Percentiles rank a stretch among this genome's conserved stretches.
Evolutionary conservation across 2,888 invertebrate species (phyloP).

Genomic region (Brenthis hecate): DNA sequence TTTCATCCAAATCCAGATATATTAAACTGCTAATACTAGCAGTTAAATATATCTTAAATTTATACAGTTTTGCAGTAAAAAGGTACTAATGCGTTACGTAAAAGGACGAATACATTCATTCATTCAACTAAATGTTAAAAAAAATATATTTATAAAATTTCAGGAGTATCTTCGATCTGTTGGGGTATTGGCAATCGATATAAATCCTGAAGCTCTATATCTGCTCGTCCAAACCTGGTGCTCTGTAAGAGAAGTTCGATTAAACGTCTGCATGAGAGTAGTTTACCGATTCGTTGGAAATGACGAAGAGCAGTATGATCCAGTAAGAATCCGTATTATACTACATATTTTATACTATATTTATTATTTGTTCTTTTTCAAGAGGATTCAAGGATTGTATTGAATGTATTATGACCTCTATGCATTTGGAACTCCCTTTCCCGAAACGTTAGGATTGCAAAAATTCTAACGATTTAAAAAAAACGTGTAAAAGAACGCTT

Average conservation of each 20-base stretch:
- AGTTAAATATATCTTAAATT: too few species aligned
- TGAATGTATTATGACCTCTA: too few species aligned
- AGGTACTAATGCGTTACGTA: too few species aligned
- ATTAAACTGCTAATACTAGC: slow-evolving; percentile 6
- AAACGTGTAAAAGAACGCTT: too few species aligned
- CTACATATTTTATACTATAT: background rate
- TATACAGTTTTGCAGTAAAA: too few species aligned
- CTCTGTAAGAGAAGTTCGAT: slow-evolving; percentile 48
- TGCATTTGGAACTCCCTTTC: too few species aligned
- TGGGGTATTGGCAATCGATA: slow-evolving; percentile 54
- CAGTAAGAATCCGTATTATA: slow-evolving; percentile 50
- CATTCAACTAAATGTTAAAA: too few species aligned
- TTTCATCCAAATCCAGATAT: background rate
- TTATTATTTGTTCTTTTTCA: too few species aligned
- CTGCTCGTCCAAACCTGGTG: slow-evolving; percentile 55
- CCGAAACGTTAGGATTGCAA: too few species aligned
- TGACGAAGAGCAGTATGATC: slow-evolving; percentile 68
- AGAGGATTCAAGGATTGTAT: too few species aligned
- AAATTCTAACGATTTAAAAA: too few species aligned
- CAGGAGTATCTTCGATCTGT: slow-evolving; percentile 55
- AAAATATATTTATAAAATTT: slow-evolving; percentile 16
- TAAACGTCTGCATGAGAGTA: slow-evolving; percentile 62
- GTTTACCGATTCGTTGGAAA: slow-evolving; percentile 64
- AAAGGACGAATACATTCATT: too few species aligned
- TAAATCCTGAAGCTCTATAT: slow-evolving; percentile 50